Base-by-base conservation (phyloP, 1,140 invertebrate genomes). In the Belonocnema kinseyi region DNA sequence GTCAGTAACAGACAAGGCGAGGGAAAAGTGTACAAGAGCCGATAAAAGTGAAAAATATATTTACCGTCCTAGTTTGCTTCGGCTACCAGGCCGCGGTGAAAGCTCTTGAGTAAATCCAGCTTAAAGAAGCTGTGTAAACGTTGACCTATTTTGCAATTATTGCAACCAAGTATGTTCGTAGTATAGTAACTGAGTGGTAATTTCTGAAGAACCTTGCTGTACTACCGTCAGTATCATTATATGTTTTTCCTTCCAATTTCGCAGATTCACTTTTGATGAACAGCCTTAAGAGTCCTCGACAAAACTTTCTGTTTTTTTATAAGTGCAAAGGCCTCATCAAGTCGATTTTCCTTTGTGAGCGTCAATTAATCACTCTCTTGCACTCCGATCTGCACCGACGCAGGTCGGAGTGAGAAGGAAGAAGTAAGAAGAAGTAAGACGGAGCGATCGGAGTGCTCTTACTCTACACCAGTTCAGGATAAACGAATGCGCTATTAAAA, bases 71-170 rank as follows among this genome's bases (percentile, higher is more conserved):
- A 90, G 88, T 81, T 88, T 88, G 87, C 85, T 83, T 85, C 83
- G 87, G 88, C 88, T 88, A 86, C 87, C 85, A 85, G 82, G 71
- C 80, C 72, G 81, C 81, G 85, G 84, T 81, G 82, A 88, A 90
- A 91, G 88, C 89, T 89, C 88, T 88, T 86, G 84, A 87, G 87
- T 87, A 90, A 90, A 91, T 90, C 87, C 88, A 88, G 87, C 89
- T 90, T 89, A 87, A 90, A 88, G 87, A 87, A 85, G 87, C 88
- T 89, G 88, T 90, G 90, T 89, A 90, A 91, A 91, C 87, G 87
- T 89, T 90, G 89, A 91, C 90, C 90, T 90, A 91, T 89, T 90
- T 91, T 90, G 88, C 86, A 89, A 90, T 89, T 85, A 87, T 86
- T 82, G 72, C 84, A 83, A 78, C 80, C 81, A 78, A 80, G 78